Percentiles rank a stretch among this genome's conserved stretches.
These are phyloP conservation scores for Empis stercorea DNA, from an alignment of 2,888 invertebrate species.

Conservation along the genomic window DNA sequence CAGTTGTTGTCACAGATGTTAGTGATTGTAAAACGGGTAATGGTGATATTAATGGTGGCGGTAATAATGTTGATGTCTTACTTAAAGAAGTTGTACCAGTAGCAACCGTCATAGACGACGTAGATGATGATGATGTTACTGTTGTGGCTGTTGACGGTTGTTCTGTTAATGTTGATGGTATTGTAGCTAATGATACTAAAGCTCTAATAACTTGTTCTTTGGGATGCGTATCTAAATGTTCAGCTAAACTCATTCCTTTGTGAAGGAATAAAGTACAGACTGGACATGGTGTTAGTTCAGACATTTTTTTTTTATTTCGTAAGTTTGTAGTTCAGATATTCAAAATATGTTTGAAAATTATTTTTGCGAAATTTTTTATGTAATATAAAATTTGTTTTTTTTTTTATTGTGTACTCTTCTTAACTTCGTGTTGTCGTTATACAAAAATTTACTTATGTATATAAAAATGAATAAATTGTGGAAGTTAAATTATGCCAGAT, in stretches of 20 bases:
- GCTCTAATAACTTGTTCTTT: slow-evolving; percentile 81
- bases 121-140: background rate
- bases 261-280: slow-evolving; percentile 74
- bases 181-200: slow-evolving; percentile 37
- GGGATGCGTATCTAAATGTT: slow-evolving; percentile 73
- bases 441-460: no score
- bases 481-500: no score
- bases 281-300: slow-evolving; percentile 51
- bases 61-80: background rate
- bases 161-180: slow-evolving; percentile 9
- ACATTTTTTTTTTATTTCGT: no score
- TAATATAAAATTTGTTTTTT: no score
- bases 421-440: no score
- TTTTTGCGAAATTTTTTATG: no score
- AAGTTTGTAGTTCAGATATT: no score
- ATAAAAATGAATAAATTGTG: no score
- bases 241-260: slow-evolving; percentile 68
- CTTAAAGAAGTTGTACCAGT: background rate
- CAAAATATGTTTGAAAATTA: no score
- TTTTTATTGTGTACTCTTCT: no score
- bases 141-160: background rate
- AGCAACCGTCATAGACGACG: no score
- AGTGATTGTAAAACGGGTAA: background rate
- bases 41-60: background rate
- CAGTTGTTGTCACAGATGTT: background rate